Percentiles rank a stretch among this genome's conserved stretches.
phyloP scores from a whole-genome alignment of 2,113 vertebrate genomes.

The Turnix velox region DNA sequence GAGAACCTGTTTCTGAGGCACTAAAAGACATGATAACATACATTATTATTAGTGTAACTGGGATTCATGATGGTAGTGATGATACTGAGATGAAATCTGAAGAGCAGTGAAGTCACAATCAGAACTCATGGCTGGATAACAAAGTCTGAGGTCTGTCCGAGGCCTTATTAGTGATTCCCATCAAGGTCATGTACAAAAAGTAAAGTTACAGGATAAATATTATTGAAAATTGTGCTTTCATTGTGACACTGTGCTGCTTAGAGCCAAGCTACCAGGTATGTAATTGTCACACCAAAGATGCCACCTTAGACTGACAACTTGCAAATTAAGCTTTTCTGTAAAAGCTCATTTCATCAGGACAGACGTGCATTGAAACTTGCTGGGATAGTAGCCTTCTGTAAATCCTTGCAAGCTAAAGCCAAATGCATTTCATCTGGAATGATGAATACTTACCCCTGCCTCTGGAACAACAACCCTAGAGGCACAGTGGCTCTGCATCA shows the following conservation, averaged over 20 bases:
- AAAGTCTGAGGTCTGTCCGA: not conserved
- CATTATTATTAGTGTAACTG: not conserved
- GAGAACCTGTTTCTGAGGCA: not conserved
- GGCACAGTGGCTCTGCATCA: not conserved
- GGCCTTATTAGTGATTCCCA: not conserved
- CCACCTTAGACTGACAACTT: not conserved
- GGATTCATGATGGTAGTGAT: not conserved
- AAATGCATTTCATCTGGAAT: not conserved
- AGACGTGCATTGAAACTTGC: not conserved
- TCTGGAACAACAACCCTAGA: not conserved
- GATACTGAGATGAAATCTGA: not conserved
- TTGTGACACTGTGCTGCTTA: not conserved
- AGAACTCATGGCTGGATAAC: not conserved
- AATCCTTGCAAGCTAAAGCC: not conserved
- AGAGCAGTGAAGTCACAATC: not conserved
- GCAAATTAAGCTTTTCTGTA: not conserved
- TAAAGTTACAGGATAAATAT: not conserved
- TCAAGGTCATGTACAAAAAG: not conserved
- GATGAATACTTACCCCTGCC: not conserved
- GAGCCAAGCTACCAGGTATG: not conserved
- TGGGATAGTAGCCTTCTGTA: not conserved
- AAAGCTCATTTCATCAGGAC: not conserved
- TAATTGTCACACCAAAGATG: not conserved
- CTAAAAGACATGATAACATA: not conserved
- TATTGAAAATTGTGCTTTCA: not conserved